Conservation (phyloP, 2,888 invertebrate species). For the Drosophila phalerata region DNA sequence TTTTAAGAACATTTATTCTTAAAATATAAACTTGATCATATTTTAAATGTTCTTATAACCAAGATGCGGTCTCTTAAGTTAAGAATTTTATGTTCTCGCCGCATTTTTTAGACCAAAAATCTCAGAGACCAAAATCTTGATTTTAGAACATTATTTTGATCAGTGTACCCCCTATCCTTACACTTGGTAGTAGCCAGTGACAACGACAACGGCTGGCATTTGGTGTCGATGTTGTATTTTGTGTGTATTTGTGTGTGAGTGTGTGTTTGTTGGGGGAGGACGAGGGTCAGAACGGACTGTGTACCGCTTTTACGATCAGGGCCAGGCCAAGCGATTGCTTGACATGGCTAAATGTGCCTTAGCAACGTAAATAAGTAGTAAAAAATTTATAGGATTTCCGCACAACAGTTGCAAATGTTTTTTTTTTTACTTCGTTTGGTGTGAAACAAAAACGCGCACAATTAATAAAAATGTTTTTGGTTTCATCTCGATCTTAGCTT, state of each 20-base stretch:
- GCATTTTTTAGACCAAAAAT: too few species aligned
- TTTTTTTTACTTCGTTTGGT: conserved; percentile 29
- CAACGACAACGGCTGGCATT: conserved; percentile 62
- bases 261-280: conserved; percentile 16
- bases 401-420: conserved; percentile 71
- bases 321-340: conserved; percentile 68
- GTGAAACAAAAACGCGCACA: conserved; percentile 61
- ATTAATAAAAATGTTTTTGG: conserved; percentile 64
- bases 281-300: conserved; percentile 17
- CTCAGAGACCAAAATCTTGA: too few species aligned
- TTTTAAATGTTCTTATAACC: too few species aligned
- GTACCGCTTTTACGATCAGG: conserved; percentile 70
- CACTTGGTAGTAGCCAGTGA: conserved; percentile 56
- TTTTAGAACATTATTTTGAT: too few species aligned
- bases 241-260: conserved; percentile 22
- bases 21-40: too few species aligned
- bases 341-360: conserved; percentile 80
- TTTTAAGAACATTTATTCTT: too few species aligned
- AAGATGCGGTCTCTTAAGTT: too few species aligned
- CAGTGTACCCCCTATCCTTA: background rate
- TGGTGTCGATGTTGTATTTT: conserved; percentile 57
- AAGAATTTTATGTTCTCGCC: too few species aligned
- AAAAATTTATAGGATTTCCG: conserved; percentile 80
- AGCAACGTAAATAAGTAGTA: conserved; percentile 82
- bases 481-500: conserved; percentile 17